Conservation (phyloP, 2,888 invertebrate genomes). For the Dusona sp. region DNA sequence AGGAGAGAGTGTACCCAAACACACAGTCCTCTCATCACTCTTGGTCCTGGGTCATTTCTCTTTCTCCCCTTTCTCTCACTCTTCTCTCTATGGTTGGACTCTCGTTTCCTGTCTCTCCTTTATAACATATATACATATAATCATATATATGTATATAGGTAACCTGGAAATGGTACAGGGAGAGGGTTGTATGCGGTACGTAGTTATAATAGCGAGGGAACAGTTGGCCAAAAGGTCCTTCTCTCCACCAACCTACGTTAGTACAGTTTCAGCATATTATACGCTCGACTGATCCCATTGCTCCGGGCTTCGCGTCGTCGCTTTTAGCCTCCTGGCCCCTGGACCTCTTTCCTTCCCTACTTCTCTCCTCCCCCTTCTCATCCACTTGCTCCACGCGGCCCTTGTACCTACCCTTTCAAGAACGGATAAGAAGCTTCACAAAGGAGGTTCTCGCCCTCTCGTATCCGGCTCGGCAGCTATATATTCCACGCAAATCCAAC, state of each 20-base stretch:
- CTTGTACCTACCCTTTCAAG: constrained; percentile 11
- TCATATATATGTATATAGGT: constrained; percentile 40
- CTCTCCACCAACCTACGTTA: constrained; percentile 39
- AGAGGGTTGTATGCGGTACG: constrained; percentile 48
- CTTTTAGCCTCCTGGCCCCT: constrained; percentile 48
- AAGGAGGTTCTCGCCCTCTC: constrained; percentile 54
- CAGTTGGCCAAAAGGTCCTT: constrained; percentile 64
- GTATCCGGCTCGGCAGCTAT: constrained; percentile 21
- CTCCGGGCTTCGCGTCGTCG: constrained; percentile 61
- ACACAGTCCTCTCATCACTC: constrained; percentile 43
- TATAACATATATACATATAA: constrained; percentile 5
- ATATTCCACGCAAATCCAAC: not conserved
- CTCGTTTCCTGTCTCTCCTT: constrained; percentile 22
- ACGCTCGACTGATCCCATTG: constrained; percentile 69
- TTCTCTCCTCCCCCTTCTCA: constrained; percentile 7
- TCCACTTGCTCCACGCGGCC: constrained; percentile 12
- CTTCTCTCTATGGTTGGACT: constrained; percentile 44
- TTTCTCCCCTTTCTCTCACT: constrained; percentile 42
- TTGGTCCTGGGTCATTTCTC: constrained; percentile 14
- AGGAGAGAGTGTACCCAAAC: constrained; percentile 15
- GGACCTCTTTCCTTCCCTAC: constrained; percentile 21
- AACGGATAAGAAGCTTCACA: constrained; percentile 65
- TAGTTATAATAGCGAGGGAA: constrained; percentile 64
- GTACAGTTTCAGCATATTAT: constrained; percentile 66
- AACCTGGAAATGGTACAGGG: constrained; percentile 35